Evolutionary conservation across 2,888 invertebrate species (phyloP).

Genomic region (Sicus ferrugineus): DNA sequence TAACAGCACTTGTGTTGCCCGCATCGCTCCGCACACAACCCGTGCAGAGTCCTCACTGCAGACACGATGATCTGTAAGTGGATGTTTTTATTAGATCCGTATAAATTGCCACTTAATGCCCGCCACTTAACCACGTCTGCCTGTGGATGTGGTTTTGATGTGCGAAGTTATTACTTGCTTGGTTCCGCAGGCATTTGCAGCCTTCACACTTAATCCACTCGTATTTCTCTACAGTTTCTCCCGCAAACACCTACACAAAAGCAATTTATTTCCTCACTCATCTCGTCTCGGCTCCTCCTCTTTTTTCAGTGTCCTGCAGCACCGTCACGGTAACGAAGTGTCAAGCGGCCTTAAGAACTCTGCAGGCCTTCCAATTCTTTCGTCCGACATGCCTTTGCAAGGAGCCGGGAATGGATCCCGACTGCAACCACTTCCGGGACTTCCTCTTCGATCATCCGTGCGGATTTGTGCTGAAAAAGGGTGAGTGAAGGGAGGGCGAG

Average conservation of each 20-base stretch:
- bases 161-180: too few relatives aligned
- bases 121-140: too few relatives aligned
- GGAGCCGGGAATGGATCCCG: conserved; percentile 88
- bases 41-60: too few relatives aligned
- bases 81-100: too few relatives aligned
- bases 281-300: not conserved
- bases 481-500: conserved; percentile 66
- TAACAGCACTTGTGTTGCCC: too few relatives aligned
- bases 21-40: too few relatives aligned
- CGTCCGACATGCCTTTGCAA: conserved; percentile 91
- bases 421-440: conserved; percentile 91
- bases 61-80: too few relatives aligned
- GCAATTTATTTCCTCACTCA: not conserved
- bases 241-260: not conserved
- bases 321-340: conserved; percentile 93
- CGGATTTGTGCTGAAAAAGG: conserved; percentile 88
- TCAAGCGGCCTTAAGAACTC: conserved; percentile 86
- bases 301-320: conserved; percentile 84
- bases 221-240: too few relatives aligned
- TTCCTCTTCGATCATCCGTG: conserved; percentile 94
- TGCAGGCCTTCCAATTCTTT: conserved; percentile 92
- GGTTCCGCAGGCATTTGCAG: too few relatives aligned
- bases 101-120: too few relatives aligned
- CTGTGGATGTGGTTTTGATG: too few relatives aligned
- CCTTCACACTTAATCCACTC: too few relatives aligned